Percentiles rank a stretch among this genome's conserved stretches.
Evolutionary conservation across 2,113 vertebrate species (phyloP).

Genomic region (Archilochus colubris): DNA sequence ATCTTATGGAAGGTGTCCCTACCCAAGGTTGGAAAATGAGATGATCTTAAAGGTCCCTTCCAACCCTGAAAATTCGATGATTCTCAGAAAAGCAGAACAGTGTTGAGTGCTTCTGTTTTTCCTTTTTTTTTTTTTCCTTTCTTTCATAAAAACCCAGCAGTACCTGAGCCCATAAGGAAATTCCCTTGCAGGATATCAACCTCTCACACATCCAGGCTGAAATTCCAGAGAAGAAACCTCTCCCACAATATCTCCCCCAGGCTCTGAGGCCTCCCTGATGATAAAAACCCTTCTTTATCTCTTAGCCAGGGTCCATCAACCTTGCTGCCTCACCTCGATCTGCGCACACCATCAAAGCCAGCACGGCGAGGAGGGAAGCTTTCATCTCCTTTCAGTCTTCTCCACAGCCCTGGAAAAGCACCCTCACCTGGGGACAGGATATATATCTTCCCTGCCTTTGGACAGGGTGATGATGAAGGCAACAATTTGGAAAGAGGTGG

Average conservation of each 20-base stretch:
- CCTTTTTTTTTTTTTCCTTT: background rate
- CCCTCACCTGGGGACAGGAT: conserved; percentile 46
- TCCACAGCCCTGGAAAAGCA: conserved; percentile 15
- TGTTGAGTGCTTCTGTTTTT: background rate
- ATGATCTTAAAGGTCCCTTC: too few relatives aligned
- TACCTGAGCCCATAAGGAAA: fast-evolving
- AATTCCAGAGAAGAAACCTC: too few relatives aligned
- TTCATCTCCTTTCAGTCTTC: conserved; percentile 37
- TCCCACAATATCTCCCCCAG: background rate
- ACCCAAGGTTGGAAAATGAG: too few relatives aligned
- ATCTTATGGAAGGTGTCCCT: too few relatives aligned
- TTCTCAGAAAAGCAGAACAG: background rate
- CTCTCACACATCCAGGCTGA: background rate
- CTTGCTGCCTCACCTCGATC: conserved; percentile 8
- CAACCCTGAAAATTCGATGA: too few relatives aligned
- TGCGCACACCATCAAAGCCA: conserved; percentile 15
- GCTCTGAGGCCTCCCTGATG: fast-evolving
- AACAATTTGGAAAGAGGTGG: conserved; percentile 57
- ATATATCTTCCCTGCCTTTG: conserved; percentile 37
- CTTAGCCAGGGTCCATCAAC: background rate
- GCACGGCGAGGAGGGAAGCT: background rate
- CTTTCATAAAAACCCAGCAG: background rate
- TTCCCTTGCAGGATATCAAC: background rate
- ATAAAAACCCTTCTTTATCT: background rate
- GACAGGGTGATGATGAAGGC: conserved; percentile 18